Percentiles rank a stretch among this genome's conserved stretches.
These are phyloP conservation scores for Diadromus collaris DNA, from an alignment of 2,888 invertebrate species.

Conservation along the genomic window DNA sequence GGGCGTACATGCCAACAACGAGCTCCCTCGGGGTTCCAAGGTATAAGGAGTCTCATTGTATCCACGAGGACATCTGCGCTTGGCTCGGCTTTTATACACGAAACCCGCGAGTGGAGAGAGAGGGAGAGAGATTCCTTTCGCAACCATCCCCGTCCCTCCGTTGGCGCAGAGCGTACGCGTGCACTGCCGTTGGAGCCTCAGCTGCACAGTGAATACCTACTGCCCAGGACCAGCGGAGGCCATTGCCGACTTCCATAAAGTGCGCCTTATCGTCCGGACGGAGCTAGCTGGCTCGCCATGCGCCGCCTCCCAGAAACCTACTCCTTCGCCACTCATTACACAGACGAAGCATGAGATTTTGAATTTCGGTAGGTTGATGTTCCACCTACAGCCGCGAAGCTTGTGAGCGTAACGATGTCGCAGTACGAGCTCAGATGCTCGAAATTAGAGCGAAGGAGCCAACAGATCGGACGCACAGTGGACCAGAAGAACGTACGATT, in stretches of 20 bases:
- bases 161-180: conserved; percentile 19
- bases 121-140: conserved; percentile 57
- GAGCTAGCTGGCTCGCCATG: conserved; percentile 22
- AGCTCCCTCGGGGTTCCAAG: conserved; percentile 40
- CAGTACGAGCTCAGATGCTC: background rate
- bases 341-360: conserved; percentile 66
- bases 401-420: background rate
- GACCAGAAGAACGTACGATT: background rate
- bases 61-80: conserved; percentile 56
- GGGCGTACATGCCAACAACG: conserved; percentile 42
- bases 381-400: background rate
- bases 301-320: conserved; percentile 7
- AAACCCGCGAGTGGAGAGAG: conserved; percentile 24
- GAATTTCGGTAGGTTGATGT: conserved; percentile 68
- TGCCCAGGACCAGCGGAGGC: conserved; percentile 46
- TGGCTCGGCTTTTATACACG: conserved; percentile 57
- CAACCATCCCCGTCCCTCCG: conserved; percentile 37
- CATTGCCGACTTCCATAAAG: conserved; percentile 62
- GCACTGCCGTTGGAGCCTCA: background rate
- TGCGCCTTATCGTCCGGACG: conserved; percentile 60
- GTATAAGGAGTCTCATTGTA: conserved; percentile 57
- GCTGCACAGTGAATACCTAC: conserved; percentile 30
- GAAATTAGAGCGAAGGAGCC: background rate
- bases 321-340: conserved; percentile 44
- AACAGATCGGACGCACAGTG: background rate